phyloP scores from a whole-genome alignment of 2,888 invertebrate species.

The Lithodes maja region DNA sequence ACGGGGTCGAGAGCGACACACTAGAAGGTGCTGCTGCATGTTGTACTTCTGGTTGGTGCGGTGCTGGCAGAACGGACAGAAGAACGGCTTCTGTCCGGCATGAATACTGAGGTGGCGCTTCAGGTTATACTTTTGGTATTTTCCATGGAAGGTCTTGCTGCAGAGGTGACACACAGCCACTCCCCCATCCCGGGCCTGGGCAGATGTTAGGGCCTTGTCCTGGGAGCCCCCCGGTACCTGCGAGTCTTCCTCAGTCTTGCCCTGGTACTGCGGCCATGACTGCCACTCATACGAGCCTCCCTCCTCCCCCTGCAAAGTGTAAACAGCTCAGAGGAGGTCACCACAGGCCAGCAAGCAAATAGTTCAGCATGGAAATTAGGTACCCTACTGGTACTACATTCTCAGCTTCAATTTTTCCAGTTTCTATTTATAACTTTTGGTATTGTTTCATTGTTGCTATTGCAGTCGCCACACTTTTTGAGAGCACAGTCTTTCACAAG shows the following conservation, averaged over 20 bases:
- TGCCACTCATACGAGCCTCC: slow-evolving; percentile 50
- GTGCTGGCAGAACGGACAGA: slow-evolving; percentile 61
- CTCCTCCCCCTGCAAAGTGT: slow-evolving; percentile 60
- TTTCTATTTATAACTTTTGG: not conserved
- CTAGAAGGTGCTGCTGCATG: slow-evolving; percentile 65
- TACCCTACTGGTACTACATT: not conserved
- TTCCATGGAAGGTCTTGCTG: slow-evolving; percentile 64
- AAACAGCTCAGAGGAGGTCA: slow-evolving; percentile 52
- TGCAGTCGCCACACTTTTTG: too few species aligned
- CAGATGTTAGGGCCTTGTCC: not conserved
- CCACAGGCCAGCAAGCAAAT: slow-evolving; percentile 26
- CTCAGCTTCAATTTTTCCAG: not conserved
- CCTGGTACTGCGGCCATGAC: slow-evolving; percentile 42
- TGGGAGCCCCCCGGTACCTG: slow-evolving; percentile 3
- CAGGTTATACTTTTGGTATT: slow-evolving; percentile 68
- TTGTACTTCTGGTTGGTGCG: slow-evolving; percentile 69
- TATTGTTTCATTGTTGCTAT: too few species aligned
- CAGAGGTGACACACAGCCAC: slow-evolving; percentile 59
- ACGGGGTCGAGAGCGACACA: slow-evolving; percentile 48
- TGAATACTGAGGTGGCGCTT: slow-evolving; percentile 67
- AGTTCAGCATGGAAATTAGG: slow-evolving; percentile 7
- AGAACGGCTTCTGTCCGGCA: slow-evolving; percentile 61
- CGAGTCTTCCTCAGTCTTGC: slow-evolving; percentile 14
- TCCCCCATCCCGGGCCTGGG: slow-evolving; percentile 13
- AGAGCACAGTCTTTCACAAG: too few species aligned